Evolutionary conservation across 1,140 invertebrate genomes (phyloP).

Genomic region (Lepidostoma basale): DNA sequence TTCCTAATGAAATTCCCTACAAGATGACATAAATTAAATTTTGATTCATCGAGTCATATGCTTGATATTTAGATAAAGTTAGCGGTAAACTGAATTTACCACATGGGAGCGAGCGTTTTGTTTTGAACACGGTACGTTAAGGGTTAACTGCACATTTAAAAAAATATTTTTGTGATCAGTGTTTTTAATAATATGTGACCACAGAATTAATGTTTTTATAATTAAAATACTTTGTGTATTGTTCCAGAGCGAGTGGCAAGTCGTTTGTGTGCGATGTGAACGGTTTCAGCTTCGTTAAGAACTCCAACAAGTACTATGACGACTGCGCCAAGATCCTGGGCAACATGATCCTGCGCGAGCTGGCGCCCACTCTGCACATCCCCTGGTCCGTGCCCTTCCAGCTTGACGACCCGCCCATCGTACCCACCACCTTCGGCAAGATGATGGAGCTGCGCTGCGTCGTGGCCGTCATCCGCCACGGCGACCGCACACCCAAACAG

Average conservation of each 20-base stretch:
- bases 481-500: conserved; percentile 98
- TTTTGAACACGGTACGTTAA: too few species aligned
- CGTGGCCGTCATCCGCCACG: conserved; percentile 97
- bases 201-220: conserved; percentile 17
- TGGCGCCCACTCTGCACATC: conserved; percentile 94
- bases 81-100: too few species aligned
- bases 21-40: too few species aligned
- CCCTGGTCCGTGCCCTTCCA: conserved; percentile 97
- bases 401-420: conserved; percentile 97
- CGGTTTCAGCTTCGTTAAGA: conserved; percentile 99
- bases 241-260: conserved; percentile 89
- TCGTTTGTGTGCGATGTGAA: conserved; percentile 99
- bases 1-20: too few species aligned
- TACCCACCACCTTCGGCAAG: conserved; percentile 98
- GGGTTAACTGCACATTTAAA: too few species aligned
- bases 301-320: conserved; percentile 99
- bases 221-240: not conserved
- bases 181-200: not conserved
- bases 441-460: conserved; percentile 99
- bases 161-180: not conserved
- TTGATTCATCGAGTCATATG: too few species aligned
- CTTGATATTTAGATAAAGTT: too few species aligned
- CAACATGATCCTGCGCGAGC: conserved; percentile 87
- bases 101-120: too few species aligned
- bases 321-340: conserved; percentile 98